Conservation (phyloP, 1,140 invertebrate genomes). For the Medauroidea extradentata region DNA sequence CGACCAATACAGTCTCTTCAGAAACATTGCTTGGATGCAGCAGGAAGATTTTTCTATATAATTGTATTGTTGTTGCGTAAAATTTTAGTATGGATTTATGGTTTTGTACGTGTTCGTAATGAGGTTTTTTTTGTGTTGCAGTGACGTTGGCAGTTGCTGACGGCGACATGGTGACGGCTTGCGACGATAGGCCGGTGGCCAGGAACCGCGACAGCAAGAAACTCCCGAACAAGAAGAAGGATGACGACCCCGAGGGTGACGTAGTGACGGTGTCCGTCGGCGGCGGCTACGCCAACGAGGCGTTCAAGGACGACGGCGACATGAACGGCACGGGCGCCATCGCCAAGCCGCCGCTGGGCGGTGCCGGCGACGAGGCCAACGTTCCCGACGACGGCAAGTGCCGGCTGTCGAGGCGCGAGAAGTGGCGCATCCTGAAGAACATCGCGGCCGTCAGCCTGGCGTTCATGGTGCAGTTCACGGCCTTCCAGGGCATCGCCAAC, state of each 20-base stretch:
- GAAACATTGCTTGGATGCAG: too few species aligned
- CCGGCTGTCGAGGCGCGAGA: slow-evolving; percentile 68
- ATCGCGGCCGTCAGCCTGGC: slow-evolving; percentile 77
- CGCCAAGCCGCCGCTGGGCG: slow-evolving; percentile 20
- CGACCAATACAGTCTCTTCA: too few species aligned
- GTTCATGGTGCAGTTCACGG: slow-evolving; percentile 91
- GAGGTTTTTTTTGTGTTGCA: too few species aligned
- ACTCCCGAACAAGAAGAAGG: neutral
- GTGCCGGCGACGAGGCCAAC: slow-evolving; percentile 52
- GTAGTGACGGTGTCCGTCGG: slow-evolving; percentile 50
- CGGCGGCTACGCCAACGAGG: slow-evolving; percentile 60
- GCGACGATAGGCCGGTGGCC: neutral
- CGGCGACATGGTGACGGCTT: slow-evolving; percentile 5
- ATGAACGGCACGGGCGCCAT: neutral
- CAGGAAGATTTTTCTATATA: too few species aligned
- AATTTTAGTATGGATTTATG: too few species aligned
- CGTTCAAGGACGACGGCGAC: slow-evolving; percentile 56
- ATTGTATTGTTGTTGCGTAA: too few species aligned
- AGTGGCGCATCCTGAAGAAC: slow-evolving; percentile 85
- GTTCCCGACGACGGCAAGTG: slow-evolving; percentile 65
- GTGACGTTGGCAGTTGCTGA: neutral
- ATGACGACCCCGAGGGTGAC: slow-evolving; percentile 25
- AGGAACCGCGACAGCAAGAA: neutral
- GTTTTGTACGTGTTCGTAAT: too few species aligned
- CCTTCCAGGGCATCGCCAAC: slow-evolving; percentile 85